Percentiles rank a stretch among this genome's conserved stretches.
phyloP scores from a whole-genome alignment of 2,888 invertebrate genomes.

The Macaria notata region DNA sequence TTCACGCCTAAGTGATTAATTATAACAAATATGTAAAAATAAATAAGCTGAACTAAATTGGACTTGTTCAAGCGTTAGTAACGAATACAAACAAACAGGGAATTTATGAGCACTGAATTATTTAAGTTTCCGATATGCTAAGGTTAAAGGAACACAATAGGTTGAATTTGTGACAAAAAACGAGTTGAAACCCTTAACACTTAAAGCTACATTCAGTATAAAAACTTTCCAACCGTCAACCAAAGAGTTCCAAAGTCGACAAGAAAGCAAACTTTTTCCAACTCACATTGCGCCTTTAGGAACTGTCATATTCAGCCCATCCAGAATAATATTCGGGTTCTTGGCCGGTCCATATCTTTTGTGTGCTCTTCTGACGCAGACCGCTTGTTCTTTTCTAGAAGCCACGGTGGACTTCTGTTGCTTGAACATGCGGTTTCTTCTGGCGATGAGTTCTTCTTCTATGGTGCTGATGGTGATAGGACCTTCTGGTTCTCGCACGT shows the following conservation, averaged over 20 bases:
- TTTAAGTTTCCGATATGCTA: too few relatives aligned
- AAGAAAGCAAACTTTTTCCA: conserved; percentile 14
- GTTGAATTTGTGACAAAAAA: too few relatives aligned
- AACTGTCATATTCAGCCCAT: conserved; percentile 95
- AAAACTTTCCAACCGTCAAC: conserved; percentile 2
- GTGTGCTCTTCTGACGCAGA: conserved; percentile 91
- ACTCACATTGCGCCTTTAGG: conserved; percentile 94
- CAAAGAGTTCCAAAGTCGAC: conserved; percentile 12
- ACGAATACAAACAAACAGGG: too few relatives aligned
- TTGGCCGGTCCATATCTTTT: conserved; percentile 92
- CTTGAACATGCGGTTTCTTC: conserved; percentile 64
- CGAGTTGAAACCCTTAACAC: too few relatives aligned
- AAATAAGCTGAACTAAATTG: too few relatives aligned
- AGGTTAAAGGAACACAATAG: too few relatives aligned
- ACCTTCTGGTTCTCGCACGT: conserved; percentile 56
- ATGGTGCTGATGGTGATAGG: conserved; percentile 60
- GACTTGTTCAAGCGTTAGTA: too few relatives aligned
- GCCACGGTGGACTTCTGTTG: conserved; percentile 87
- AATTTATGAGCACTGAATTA: too few relatives aligned
- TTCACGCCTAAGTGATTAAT: too few relatives aligned
- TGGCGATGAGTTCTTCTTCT: conserved; percentile 55
- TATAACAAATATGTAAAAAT: too few relatives aligned
- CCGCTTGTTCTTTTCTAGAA: conserved; percentile 89
- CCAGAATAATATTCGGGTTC: conserved; percentile 91
- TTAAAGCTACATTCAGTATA: too few relatives aligned